Percentiles rank a stretch among this genome's conserved stretches.
These are phyloP conservation scores for Drosophila yakuba DNA, from an alignment of 1,140 invertebrate genomes.

Conservation along the genomic window DNA sequence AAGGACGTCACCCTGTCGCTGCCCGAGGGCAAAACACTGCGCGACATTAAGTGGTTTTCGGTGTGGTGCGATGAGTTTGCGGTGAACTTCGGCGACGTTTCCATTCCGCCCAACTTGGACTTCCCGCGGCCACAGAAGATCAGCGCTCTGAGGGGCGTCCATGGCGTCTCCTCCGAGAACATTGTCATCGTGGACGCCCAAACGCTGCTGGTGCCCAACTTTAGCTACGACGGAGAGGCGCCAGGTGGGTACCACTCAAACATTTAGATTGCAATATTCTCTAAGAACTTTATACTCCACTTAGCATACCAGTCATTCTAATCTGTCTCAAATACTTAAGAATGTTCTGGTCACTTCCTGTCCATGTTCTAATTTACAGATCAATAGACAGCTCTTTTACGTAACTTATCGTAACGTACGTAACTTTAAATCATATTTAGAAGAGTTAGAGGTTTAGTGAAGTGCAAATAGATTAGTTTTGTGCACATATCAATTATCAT, in stretches of 20 bases:
- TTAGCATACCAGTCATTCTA: too few relatives aligned
- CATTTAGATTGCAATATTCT: too few relatives aligned
- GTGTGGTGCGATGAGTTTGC: slow-evolving; percentile 96
- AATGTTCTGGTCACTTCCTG: too few relatives aligned
- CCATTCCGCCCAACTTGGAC: slow-evolving; percentile 91
- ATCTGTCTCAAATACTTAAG: too few relatives aligned
- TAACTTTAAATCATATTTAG: too few relatives aligned
- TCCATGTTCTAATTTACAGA: too few relatives aligned
- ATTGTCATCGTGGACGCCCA: slow-evolving; percentile 95
- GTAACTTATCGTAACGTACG: too few relatives aligned
- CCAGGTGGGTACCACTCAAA: slow-evolving; percentile 88
- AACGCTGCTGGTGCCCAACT: slow-evolving; percentile 93
- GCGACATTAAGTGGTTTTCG: slow-evolving; percentile 93
- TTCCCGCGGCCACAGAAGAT: slow-evolving; percentile 93
- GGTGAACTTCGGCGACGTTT: slow-evolving; percentile 95
- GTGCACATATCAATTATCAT: too few relatives aligned
- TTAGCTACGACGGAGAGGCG: slow-evolving; percentile 95
- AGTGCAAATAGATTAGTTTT: too few relatives aligned
- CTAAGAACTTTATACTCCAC: too few relatives aligned
- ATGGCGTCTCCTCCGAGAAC: slow-evolving; percentile 92
- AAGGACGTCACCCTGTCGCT: slow-evolving; percentile 93
- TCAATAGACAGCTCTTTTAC: too few relatives aligned
- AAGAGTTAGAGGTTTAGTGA: too few relatives aligned
- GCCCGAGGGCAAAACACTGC: slow-evolving; percentile 93
- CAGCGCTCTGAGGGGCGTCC: slow-evolving; percentile 90